phyloP scores from a whole-genome alignment of 2,797 vertebrate species.

The Cryptoblepharus egeriae region DNA sequence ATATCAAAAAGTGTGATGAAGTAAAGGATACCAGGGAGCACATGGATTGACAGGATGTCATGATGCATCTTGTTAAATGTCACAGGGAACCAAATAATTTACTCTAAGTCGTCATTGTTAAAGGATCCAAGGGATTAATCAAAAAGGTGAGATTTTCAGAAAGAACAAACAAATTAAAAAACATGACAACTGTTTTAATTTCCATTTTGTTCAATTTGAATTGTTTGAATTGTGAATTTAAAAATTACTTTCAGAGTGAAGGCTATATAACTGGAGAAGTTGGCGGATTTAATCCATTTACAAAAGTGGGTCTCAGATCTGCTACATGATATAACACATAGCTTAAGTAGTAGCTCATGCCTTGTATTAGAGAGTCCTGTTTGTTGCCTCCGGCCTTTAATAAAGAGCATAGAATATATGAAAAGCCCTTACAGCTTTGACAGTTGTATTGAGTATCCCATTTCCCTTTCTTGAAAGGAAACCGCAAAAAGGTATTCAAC shows the following conservation, averaged over 20 bases:
- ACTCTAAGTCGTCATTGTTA: too few relatives aligned
- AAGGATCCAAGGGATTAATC: too few relatives aligned
- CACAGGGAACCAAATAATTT: too few relatives aligned
- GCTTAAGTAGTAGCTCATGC: slow-evolving; percentile 40
- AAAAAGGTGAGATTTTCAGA: too few relatives aligned
- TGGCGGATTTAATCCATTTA: slow-evolving; percentile 22
- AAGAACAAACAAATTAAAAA: too few relatives aligned
- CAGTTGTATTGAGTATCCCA: slow-evolving; percentile 62
- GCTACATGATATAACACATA: not conserved
- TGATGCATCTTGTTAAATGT: too few relatives aligned
- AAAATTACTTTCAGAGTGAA: not conserved
- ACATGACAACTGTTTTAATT: too few relatives aligned
- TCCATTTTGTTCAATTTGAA: too few relatives aligned
- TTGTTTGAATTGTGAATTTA: too few relatives aligned
- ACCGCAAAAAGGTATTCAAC: slow-evolving; percentile 64
- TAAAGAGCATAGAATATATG: slow-evolving; percentile 53
- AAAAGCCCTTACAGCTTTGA: slow-evolving; percentile 63
- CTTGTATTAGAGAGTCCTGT: slow-evolving; percentile 49
- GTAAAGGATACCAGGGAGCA: too few relatives aligned
- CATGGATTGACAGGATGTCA: too few relatives aligned
- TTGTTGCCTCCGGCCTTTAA: slow-evolving; percentile 48
- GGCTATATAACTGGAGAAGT: slow-evolving; percentile 10
- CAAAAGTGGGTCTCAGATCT: not conserved
- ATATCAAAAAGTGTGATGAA: too few relatives aligned
- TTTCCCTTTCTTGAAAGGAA: slow-evolving; percentile 68